A percentile compares a stretch with the other conserved stretches of the same genome.
These are phyloP conservation scores for Brachyrhaphis roseni DNA, from an alignment of 2,797 vertebrate genomes.

Conservation along the genomic window DNA sequence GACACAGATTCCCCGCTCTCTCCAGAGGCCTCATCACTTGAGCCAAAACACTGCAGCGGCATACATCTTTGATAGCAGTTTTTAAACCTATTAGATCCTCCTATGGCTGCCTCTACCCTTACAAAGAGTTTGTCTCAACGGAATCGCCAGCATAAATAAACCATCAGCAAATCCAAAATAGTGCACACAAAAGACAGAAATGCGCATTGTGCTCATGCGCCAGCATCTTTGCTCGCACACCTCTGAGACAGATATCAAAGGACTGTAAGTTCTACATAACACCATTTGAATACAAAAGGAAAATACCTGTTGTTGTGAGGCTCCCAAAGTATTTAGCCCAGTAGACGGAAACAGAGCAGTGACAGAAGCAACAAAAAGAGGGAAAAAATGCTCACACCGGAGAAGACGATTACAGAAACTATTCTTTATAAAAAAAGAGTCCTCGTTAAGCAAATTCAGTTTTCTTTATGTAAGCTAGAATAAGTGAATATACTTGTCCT, in stretches of 20 bases:
- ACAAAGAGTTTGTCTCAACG: conserved; percentile 65
- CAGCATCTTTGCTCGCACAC: conserved; percentile 29
- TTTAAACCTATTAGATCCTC: conserved; percentile 73
- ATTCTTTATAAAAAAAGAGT: background rate
- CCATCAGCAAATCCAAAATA: conserved; percentile 71
- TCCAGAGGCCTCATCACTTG: conserved; percentile 71
- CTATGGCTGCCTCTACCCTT: conserved; percentile 56
- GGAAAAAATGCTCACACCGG: background rate
- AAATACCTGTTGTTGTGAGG: conserved; percentile 54
- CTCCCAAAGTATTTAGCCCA: conserved; percentile 54
- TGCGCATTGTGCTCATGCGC: conserved; percentile 28
- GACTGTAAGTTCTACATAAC: conserved; percentile 48
- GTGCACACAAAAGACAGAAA: conserved; percentile 62
- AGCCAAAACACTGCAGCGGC: conserved; percentile 65
- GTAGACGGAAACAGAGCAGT: conserved; percentile 43
- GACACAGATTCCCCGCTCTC: conserved; percentile 47
- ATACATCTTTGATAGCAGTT: conserved; percentile 70
- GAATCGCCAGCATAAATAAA: conserved; percentile 74
- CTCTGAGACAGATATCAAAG: conserved; percentile 61
- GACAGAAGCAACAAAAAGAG: background rate
- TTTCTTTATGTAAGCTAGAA: background rate
- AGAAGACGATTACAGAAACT: background rate
- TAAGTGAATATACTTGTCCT: background rate
- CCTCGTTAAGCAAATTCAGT: background rate
- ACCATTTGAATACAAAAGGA: conserved; percentile 73